phyloP scores from a whole-genome alignment of 2,888 invertebrate species.

The Callyntrura guangdongensis region DNA sequence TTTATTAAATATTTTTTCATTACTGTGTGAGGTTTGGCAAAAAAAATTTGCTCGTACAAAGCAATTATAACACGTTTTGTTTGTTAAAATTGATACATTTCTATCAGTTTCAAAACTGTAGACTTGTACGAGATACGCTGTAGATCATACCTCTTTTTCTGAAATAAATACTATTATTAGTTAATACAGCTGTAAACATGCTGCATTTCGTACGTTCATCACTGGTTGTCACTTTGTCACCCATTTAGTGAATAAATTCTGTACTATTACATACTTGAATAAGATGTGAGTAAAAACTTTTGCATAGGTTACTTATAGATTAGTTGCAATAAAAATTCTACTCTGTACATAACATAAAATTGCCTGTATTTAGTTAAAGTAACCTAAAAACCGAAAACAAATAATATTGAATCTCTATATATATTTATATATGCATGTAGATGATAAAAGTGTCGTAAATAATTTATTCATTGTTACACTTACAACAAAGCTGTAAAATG shows the following conservation, averaged over 20 bases:
- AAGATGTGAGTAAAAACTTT: background rate
- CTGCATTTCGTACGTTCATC: background rate
- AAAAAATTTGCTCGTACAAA: background rate
- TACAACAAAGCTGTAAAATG: conserved; percentile 9
- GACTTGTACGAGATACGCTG: no score
- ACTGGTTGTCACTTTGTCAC: background rate
- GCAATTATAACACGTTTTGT: background rate
- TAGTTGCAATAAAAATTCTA: conserved; percentile 10
- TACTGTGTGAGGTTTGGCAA: background rate
- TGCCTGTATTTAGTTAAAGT: background rate
- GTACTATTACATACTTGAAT: background rate
- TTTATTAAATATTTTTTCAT: background rate
- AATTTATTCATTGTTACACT: background rate
- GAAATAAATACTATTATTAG: background rate
- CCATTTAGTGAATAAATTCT: background rate
- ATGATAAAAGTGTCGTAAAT: conserved; percentile 27
- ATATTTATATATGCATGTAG: conserved; percentile 50
- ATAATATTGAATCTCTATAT: conserved; percentile 38
- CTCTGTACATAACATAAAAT: background rate
- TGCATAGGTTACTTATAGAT: background rate
- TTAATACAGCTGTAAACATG: background rate
- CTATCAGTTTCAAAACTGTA: background rate
- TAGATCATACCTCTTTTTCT: background rate
- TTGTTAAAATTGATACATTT: background rate
- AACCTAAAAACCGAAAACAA: conserved; percentile 19